phyloP scores from a whole-genome alignment of 2,888 invertebrate genomes.

The Ophion slaviceki region DNA sequence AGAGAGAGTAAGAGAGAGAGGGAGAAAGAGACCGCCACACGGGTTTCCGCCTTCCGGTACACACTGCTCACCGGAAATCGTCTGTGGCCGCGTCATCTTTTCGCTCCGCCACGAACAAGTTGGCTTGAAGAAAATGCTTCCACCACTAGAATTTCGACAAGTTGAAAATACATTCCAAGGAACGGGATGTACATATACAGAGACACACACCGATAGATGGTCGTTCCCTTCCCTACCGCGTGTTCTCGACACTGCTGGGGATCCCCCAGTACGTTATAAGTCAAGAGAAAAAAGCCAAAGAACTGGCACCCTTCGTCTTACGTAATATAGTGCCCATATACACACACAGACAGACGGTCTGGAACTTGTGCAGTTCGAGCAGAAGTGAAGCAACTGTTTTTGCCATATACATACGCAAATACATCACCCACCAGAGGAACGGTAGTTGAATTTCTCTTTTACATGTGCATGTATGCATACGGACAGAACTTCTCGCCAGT shows the following conservation, averaged over 20 bases:
- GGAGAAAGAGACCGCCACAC: neutral
- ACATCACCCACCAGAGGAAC: constrained; percentile 40
- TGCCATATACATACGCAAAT: constrained; percentile 43
- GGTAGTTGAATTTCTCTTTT: constrained; percentile 32
- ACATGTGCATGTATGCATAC: neutral
- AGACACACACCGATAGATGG: neutral
- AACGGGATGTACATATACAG: neutral
- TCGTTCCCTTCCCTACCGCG: constrained; percentile 3
- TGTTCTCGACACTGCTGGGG: constrained; percentile 2
- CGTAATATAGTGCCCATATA: constrained; percentile 3
- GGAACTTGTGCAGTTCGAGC: constrained; percentile 12
- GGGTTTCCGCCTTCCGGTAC: constrained; percentile 21
- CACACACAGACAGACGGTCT: neutral
- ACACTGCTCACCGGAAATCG: constrained; percentile 49
- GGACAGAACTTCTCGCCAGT: constrained; percentile 36
- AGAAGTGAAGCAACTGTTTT: constrained; percentile 50
- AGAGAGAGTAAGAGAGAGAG: neutral
- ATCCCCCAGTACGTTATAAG: constrained; percentile 16
- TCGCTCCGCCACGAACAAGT: constrained; percentile 7
- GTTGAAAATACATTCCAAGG: constrained; percentile 23
- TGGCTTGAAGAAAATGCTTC: constrained; percentile 22
- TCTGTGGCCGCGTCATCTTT: constrained; percentile 27
- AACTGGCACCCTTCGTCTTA: constrained; percentile 11
- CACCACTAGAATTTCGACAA: constrained; percentile 17
- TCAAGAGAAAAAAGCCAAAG: constrained; percentile 1